A percentile compares a stretch with the other conserved stretches of the same genome.
These are phyloP conservation scores for Diadegma fenestrale DNA, from an alignment of 2,888 invertebrate species.

Conservation along the genomic window DNA sequence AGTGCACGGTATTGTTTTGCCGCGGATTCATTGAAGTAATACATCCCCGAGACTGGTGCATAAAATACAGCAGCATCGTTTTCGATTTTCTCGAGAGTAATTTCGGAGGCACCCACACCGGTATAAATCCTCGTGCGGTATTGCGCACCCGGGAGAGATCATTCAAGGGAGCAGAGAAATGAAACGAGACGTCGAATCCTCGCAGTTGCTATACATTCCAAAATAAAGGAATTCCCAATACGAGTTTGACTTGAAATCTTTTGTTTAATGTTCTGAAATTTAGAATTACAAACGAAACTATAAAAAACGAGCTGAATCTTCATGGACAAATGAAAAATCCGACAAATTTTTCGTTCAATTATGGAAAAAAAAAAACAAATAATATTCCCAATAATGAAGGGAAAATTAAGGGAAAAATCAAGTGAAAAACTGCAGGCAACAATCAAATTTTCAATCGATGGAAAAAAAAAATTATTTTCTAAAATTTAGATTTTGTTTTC, in stretches of 20 bases:
- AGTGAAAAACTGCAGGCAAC: too few relatives aligned
- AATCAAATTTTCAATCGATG: too few relatives aligned
- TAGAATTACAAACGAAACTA: not conserved
- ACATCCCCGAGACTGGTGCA: slow-evolving; percentile 12
- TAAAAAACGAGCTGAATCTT: not conserved
- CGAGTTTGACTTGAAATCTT: not conserved
- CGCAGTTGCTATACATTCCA: not conserved
- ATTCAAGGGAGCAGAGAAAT: slow-evolving; percentile 56
- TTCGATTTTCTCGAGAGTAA: slow-evolving; percentile 52
- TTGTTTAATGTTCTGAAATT: not conserved
- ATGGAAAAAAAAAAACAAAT: not conserved
- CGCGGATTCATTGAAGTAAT: slow-evolving; percentile 42
- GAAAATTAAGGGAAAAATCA: too few relatives aligned
- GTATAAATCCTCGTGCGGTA: slow-evolving; percentile 47
- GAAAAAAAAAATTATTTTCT: too few relatives aligned
- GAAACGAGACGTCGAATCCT: slow-evolving; percentile 62
- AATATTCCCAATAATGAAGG: not conserved
- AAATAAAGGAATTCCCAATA: slow-evolving; percentile 1
- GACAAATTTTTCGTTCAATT: not conserved
- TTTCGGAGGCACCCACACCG: slow-evolving; percentile 42
- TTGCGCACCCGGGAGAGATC: slow-evolving; percentile 56
- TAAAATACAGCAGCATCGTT: slow-evolving; percentile 12
- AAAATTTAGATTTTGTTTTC: too few relatives aligned
- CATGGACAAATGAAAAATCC: not conserved
- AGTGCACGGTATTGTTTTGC: slow-evolving; percentile 23